Percentiles rank a stretch among this genome's conserved stretches.
These are phyloP conservation scores for Morelia viridis DNA, from an alignment of 2,797 vertebrate species.

Conservation along the genomic window DNA sequence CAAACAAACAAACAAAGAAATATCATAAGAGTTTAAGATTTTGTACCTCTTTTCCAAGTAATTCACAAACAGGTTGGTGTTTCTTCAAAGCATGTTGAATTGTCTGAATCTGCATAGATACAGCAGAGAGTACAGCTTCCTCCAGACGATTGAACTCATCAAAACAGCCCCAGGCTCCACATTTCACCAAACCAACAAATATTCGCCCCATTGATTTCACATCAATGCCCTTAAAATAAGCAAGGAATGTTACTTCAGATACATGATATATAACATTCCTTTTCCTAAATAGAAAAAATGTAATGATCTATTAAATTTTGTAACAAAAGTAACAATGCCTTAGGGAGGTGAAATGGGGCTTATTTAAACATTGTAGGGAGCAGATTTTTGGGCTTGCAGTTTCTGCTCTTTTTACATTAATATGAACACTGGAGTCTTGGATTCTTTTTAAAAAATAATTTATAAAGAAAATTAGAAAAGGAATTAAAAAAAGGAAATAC, in stretches of 20 bases:
- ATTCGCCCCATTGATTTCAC: slow-evolving; percentile 98
- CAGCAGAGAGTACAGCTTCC: slow-evolving; percentile 94
- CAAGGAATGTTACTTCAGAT: slow-evolving; percentile 10
- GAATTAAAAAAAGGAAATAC: neutral
- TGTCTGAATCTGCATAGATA: slow-evolving; percentile 97
- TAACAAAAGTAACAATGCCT: neutral
- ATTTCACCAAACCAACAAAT: slow-evolving; percentile 96
- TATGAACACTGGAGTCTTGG: neutral
- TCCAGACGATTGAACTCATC: slow-evolving; percentile 98
- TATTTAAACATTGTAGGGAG: neutral
- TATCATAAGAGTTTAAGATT: neutral
- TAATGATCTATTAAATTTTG: neutral
- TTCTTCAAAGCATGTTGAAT: slow-evolving; percentile 95
- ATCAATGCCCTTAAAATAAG: slow-evolving; percentile 88
- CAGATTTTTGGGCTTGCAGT: neutral
- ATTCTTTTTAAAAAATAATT: neutral
- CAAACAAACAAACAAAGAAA: neutral
- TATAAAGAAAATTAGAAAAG: neutral
- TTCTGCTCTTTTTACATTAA: neutral
- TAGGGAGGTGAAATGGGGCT: neutral
- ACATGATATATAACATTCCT: neutral
- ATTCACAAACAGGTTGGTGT: slow-evolving; percentile 83
- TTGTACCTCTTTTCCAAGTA: slow-evolving; percentile 90
- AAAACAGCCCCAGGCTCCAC: slow-evolving; percentile 98
- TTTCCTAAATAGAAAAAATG: neutral